These are phyloP conservation scores for Sylvietta virens DNA, from an alignment of 2,113 vertebrate genomes.

Conservation along the genomic window DNA sequence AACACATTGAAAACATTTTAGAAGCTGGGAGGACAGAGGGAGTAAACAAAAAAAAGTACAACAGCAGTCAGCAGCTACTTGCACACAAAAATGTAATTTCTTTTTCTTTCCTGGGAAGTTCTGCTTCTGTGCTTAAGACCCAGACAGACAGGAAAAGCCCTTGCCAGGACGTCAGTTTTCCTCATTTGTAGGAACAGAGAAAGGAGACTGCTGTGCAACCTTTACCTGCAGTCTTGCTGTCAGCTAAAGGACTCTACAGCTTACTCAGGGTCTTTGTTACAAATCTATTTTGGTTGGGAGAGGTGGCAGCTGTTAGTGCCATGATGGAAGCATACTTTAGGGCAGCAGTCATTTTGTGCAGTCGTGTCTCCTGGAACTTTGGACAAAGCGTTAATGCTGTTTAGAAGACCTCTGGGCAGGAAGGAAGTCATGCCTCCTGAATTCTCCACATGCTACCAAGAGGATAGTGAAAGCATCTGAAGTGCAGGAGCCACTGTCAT, in stretches of 20 bases:
- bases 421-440: neutral
- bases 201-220: neutral
- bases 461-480: neutral
- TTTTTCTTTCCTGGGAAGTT: constrained; percentile 24
- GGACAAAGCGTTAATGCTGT: neutral
- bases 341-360: neutral
- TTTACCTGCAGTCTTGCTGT: neutral
- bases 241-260: neutral
- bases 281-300: neutral
- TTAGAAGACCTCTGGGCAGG: neutral
- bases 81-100: neutral
- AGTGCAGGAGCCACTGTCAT: neutral
- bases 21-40: neutral
- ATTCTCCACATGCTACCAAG: neutral
- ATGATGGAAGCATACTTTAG: neutral
- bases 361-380: neutral
- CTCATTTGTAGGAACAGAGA: constrained; percentile 52
- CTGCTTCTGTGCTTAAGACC: constrained; percentile 43
- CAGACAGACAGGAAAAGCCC: constrained; percentile 55
- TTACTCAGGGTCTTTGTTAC: neutral
- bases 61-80: neutral
- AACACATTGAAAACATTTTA: neutral
- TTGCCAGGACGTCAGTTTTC: constrained; percentile 61
- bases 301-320: neutral
- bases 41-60: neutral